Evolutionary conservation across 2,888 invertebrate genomes (phyloP), one percentile per base, ranked within the genome.

Genomic region (Philereme transversata): DNA sequence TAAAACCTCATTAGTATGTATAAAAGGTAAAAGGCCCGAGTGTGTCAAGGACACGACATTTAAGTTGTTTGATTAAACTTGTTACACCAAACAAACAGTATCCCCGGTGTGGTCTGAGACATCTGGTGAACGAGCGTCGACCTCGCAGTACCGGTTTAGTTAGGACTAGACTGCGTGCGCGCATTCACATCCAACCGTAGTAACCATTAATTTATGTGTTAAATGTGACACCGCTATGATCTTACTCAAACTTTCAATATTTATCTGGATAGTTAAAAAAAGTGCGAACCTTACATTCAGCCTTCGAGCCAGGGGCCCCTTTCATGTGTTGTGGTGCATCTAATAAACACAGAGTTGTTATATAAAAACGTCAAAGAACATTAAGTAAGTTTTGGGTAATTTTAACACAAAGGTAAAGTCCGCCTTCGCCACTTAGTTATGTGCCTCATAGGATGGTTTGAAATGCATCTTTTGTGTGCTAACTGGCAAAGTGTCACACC

Each of bases 111-210:
- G 67, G 60, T 64, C 65, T 48, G 60, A 50, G 43, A 70, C 72
- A 73, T 71, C 72, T 71, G 72, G 71, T 55, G 62, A 58, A 61
- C 70, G 71, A 65, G 55, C 71, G 51, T 61, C 69, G 70, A 73
- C 73, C 73, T 67, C 70, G 51, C 56, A 36, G 61, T 71, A 73
- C 73, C 71, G 69, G 73, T 71, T 69, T 65, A 63, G 68, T 68
- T 68, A 68, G 62, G 66, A 63, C 57, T 58, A 61, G 61, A 48
- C 65, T 57, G 46, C 65, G 62, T 63, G 65, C 60, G 60, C 68
- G 68, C 69, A 68, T 65, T 67, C 66, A 62, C 63, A 63, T 64
- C 55, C 60, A 61, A 68, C 65, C 61, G 55, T 65, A 65, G 65
- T 61, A 62, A 44, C 49, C 47, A 58, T 38, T 48, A 52, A 46